Conservation (phyloP, 2,888 invertebrate genomes). For the Aspidiotus rigidus region DNA sequence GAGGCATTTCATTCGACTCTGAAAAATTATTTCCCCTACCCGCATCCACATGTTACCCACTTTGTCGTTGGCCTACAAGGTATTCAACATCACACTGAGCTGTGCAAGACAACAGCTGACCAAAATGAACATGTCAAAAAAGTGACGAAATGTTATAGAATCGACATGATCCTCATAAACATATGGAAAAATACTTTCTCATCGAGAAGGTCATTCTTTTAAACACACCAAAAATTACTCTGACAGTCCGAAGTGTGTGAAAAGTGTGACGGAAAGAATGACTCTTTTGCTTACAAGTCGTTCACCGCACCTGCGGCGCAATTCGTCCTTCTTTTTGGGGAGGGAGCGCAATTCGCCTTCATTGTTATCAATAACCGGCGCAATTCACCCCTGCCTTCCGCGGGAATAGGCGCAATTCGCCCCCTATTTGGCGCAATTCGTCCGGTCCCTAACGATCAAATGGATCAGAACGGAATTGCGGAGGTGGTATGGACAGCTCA, state of each 20-base stretch:
- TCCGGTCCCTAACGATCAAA: no score
- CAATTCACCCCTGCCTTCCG: no score
- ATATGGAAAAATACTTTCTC: no score
- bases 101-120: neutral
- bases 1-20: neutral
- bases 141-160: no score
- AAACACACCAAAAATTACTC: no score
- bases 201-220: neutral
- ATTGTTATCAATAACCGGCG: no score
- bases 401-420: no score
- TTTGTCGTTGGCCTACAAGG: neutral
- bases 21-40: neutral
- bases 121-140: neutral
- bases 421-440: no score
- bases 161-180: no score
- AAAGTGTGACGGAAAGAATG: neutral
- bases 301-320: constrained; percentile 2
- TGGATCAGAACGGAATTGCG: no score
- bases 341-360: neutral
- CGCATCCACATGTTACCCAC: neutral
- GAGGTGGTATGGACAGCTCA: no score
- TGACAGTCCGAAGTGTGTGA: neutral
- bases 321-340: neutral
- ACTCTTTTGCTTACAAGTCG: neutral
- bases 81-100: neutral